A percentile compares a stretch with the other conserved stretches of the same genome.
phyloP scores from a whole-genome alignment of 2,888 invertebrate genomes.

The Phrixothrix hirtus region DNA sequence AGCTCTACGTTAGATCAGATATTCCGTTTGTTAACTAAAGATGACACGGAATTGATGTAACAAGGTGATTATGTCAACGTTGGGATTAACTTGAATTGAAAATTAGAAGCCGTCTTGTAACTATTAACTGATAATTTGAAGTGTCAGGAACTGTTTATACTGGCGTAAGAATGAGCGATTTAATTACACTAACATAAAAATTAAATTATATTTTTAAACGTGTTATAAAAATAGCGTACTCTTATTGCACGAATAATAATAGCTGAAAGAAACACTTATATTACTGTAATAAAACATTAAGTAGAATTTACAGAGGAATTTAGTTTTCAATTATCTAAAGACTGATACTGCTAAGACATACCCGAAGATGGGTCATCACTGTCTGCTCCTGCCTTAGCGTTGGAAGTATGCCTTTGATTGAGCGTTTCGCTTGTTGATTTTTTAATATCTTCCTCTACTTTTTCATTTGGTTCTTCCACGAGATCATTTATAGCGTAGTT shows the following conservation, averaged over 20 bases:
- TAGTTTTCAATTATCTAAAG: constrained; percentile 20
- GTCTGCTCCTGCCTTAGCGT: constrained; percentile 43
- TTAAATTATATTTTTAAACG: no score
- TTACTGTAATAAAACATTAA: constrained; percentile 26
- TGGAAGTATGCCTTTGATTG: constrained; percentile 4
- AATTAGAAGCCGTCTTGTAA: no score
- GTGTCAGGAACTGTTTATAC: no score
- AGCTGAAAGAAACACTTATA: constrained; percentile 8
- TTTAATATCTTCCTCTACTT: constrained; percentile 23
- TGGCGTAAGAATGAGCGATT: no score
- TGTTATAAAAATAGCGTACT: no score
- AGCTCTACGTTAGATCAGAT: no score
- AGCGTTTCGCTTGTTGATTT: constrained; percentile 11
- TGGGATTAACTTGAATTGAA: no score
- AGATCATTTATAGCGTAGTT: constrained; percentile 37
- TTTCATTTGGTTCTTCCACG: constrained; percentile 19
- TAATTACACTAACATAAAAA: no score
- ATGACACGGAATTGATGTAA: no score
- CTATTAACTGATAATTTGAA: no score
- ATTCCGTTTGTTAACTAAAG: no score
- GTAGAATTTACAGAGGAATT: constrained; percentile 28
- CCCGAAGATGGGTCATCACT: constrained; percentile 57
- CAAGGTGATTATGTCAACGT: no score
- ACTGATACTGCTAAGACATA: constrained; percentile 55
- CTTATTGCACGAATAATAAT: constrained; percentile 8